Percentiles rank a stretch among this genome's conserved stretches.
phyloP scores from a whole-genome alignment of 2,888 invertebrate species.

The Melanotus villosus region DNA sequence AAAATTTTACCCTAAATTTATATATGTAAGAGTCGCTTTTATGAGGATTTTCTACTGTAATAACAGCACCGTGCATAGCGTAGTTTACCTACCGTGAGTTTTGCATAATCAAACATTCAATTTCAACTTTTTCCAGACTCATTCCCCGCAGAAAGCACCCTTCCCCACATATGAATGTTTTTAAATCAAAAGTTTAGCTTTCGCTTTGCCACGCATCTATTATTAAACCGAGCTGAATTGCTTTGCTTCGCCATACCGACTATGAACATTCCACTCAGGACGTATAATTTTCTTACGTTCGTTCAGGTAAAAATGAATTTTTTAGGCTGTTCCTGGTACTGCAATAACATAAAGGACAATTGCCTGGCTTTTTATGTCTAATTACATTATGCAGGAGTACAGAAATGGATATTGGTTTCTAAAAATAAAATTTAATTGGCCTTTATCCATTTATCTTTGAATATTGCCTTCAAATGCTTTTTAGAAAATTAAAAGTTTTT shows the following conservation, averaged over 20 bases:
- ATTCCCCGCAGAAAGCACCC: conserved; percentile 32
- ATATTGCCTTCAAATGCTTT: too few relatives aligned
- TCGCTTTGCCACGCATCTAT: conserved; percentile 50
- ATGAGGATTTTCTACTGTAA: conserved; percentile 51
- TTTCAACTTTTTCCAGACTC: conserved; percentile 49
- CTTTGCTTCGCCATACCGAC: conserved; percentile 32
- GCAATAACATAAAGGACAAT: neutral
- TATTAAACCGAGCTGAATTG: conserved; percentile 50
- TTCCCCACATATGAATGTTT: conserved; percentile 48
- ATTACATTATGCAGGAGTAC: neutral
- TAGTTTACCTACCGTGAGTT: conserved; percentile 46
- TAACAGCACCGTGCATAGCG: conserved; percentile 45
- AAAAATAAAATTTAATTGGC: too few relatives aligned
- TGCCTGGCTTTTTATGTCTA: too few relatives aligned
- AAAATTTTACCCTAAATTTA: conserved; percentile 51
- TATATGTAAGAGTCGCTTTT: conserved; percentile 50
- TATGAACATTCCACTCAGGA: neutral
- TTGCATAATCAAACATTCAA: conserved; percentile 55
- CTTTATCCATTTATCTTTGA: too few relatives aligned
- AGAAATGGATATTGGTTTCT: neutral
- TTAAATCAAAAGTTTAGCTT: conserved; percentile 51
- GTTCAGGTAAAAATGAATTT: neutral
- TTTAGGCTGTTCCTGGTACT: neutral
- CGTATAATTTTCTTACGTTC: conserved; percentile 16
- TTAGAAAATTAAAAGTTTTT: too few relatives aligned